phyloP scores from a whole-genome alignment of 2,797 vertebrate genomes.

The Hapalemur alaotrensis region DNA sequence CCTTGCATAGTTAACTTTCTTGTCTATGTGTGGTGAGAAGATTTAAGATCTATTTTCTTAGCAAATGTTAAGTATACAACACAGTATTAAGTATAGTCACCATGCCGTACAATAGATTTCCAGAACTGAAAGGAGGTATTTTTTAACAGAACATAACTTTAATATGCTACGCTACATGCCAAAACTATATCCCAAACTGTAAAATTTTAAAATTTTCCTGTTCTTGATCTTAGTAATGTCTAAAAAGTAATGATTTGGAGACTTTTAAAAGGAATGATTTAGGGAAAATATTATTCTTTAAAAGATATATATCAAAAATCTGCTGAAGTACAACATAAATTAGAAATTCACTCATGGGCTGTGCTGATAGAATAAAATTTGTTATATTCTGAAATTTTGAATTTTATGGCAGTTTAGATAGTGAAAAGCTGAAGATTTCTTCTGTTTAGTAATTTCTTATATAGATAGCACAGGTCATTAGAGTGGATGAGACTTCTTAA shows the following conservation, averaged over 20 bases:
- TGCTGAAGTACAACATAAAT: background rate
- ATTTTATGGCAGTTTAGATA: background rate
- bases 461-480: background rate
- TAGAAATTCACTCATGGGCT: background rate
- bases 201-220: background rate
- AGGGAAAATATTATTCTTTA: conserved; percentile 17
- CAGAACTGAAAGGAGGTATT: background rate
- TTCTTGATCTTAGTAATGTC: background rate
- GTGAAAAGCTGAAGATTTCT: background rate
- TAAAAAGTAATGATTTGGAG: background rate
- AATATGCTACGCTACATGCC: background rate
- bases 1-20: background rate
- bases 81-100: background rate
- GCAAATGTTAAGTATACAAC: background rate
- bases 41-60: background rate
- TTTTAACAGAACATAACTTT: background rate
- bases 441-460: conserved; percentile 18
- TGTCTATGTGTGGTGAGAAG: background rate
- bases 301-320: background rate
- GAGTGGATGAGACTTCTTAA: background rate
- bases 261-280: background rate
- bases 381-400: background rate
- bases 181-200: background rate
- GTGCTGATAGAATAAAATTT: background rate
- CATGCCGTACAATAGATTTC: too few relatives aligned